Percentiles rank a stretch among this genome's conserved stretches.
Conservation (phyloP, 1,140 invertebrate genomes). For the Eumeta japonica region DNA sequence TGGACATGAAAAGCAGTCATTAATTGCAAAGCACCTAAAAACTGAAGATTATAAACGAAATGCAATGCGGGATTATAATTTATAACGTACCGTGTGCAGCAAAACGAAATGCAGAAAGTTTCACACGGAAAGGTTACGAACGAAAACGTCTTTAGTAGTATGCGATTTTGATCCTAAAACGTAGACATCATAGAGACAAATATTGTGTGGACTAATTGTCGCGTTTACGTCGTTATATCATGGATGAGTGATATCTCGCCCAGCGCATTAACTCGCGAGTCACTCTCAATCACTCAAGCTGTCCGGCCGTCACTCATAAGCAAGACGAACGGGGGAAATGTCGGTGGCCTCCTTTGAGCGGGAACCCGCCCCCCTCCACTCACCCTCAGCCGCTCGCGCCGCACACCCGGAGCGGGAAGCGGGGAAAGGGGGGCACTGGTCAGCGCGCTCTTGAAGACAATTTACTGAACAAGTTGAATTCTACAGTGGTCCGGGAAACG, state of each 20-base stretch:
- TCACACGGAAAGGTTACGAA: conserved; percentile 5
- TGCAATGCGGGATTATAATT: conserved; percentile 33
- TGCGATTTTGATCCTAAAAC: conserved; percentile 16
- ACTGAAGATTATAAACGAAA: conserved; percentile 23
- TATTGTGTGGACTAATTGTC: conserved; percentile 15
- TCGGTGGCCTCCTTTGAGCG: conserved; percentile 24
- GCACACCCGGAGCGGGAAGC: too few relatives aligned
- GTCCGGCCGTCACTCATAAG: conserved; percentile 55
- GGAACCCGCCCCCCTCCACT: conserved; percentile 16
- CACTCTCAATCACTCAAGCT: conserved; percentile 58
- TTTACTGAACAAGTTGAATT: conserved; percentile 36
- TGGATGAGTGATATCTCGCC: conserved; percentile 24
- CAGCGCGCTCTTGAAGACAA: conserved; percentile 50
- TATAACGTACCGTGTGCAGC: conserved; percentile 29
- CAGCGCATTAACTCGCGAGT: conserved; percentile 53
- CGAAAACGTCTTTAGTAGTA: too few relatives aligned
- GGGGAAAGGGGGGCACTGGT: conserved; percentile 32
- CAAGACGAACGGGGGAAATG: conserved; percentile 47
- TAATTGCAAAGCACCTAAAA: conserved; percentile 29
- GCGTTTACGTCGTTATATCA: conserved; percentile 18
- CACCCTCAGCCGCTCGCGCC: too few relatives aligned
- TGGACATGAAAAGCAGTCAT: too few relatives aligned
- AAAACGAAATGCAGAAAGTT: conserved; percentile 11
- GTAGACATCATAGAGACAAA: conserved; percentile 15
- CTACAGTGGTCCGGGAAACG: conserved; percentile 23